These are phyloP conservation scores for Climacteris rufus DNA, from an alignment of 2,113 vertebrate genomes.

Conservation along the genomic window DNA sequence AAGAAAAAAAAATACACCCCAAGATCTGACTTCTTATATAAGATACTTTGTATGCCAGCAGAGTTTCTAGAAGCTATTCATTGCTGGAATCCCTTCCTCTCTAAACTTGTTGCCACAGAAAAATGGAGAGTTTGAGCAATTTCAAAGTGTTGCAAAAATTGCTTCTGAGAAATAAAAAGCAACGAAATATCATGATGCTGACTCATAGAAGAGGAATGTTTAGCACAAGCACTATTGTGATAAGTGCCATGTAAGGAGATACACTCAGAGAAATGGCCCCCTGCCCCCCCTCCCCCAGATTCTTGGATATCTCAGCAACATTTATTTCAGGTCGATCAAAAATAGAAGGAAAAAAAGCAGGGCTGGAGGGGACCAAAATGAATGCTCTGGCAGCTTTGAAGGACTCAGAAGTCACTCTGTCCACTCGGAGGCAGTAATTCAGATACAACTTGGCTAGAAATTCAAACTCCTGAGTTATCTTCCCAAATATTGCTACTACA, in stretches of 20 bases:
- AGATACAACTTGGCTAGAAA: not conserved
- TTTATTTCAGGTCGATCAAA: conserved; percentile 7
- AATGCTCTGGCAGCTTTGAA: not conserved
- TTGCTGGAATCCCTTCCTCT: not conserved
- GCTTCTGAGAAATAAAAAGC: not conserved
- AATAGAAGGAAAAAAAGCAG: not conserved
- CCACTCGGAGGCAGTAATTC: not conserved
- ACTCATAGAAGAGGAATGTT: not conserved
- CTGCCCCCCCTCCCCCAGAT: not conserved
- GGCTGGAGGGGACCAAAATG: not conserved
- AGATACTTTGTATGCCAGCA: not conserved
- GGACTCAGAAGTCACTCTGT: not conserved
- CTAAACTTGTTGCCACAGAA: not conserved
- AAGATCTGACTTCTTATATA: not conserved
- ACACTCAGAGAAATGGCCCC: not conserved
- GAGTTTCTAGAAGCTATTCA: not conserved
- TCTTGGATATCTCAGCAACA: not conserved
- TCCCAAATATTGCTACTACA: not conserved
- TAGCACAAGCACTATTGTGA: not conserved
- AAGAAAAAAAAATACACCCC: not conserved
- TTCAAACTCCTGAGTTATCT: not conserved
- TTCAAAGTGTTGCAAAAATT: not conserved
- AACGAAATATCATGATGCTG: not conserved
- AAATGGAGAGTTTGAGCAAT: not conserved
- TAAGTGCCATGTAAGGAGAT: conserved; percentile 26